Evolutionary conservation across 2,113 vertebrate species (phyloP).

Genomic region (Chrysochloris asiatica): DNA sequence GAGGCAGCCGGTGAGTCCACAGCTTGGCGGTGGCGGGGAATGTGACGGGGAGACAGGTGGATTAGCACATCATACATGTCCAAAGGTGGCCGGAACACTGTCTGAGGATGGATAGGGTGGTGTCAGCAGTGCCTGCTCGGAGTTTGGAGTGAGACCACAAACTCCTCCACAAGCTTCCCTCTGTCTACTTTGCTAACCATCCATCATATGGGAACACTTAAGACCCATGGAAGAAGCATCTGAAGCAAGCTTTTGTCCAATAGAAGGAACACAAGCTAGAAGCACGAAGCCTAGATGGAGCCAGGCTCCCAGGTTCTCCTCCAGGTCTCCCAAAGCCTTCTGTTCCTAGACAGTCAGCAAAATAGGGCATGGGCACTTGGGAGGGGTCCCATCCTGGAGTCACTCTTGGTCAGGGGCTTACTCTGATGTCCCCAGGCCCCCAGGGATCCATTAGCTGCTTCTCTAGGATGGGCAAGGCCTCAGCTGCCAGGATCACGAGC

Average conservation of each 20-base stretch:
- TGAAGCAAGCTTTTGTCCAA: neutral
- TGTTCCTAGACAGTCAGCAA: neutral
- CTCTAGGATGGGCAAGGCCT: conserved; percentile 90
- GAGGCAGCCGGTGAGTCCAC: conserved; percentile 87
- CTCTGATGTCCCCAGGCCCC: conserved; percentile 90
- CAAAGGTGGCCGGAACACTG: conserved; percentile 93
- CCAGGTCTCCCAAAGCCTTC: neutral
- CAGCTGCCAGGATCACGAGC: conserved; percentile 87
- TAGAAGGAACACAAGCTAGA: neutral
- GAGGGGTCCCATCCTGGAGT: neutral
- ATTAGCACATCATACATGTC: conserved; percentile 94
- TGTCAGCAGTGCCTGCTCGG: neutral
- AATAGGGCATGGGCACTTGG: neutral
- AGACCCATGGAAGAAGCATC: neutral
- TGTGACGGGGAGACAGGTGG: conserved; percentile 90
- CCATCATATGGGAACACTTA: neutral
- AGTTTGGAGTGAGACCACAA: neutral
- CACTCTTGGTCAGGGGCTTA: conserved; percentile 65
- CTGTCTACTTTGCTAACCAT: neutral
- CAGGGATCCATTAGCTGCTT: conserved; percentile 89
- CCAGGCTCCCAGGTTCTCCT: neutral
- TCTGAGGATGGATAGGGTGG: conserved; percentile 80
- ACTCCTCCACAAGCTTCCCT: neutral
- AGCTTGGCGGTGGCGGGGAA: conserved; percentile 89
- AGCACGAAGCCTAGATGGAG: neutral